phyloP scores from a whole-genome alignment of 2,888 invertebrate genomes.

The Polyommatus iphigenia region DNA sequence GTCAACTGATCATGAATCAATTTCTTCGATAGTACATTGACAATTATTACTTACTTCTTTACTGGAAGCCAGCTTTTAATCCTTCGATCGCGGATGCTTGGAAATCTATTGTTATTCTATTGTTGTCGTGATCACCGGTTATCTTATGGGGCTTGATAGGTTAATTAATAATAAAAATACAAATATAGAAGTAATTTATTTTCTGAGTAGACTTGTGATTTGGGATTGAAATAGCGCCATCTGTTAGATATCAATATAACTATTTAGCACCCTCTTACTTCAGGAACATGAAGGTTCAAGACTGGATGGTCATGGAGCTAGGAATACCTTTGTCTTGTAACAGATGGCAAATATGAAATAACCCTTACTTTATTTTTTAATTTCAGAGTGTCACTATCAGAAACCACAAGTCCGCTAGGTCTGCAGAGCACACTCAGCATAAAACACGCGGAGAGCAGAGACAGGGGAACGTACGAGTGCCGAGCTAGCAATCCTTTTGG shows the following conservation, averaged over 20 bases:
- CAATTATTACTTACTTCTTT: no score
- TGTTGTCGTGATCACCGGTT: no score
- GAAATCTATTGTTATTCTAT: no score
- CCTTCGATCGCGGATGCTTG: no score
- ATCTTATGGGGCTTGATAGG: no score
- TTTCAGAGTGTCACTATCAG: constrained; percentile 67
- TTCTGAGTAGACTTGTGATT: background rate
- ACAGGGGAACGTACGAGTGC: constrained; percentile 71
- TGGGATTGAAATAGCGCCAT: constrained; percentile 34
- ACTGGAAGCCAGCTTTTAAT: no score
- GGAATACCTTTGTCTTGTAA: background rate
- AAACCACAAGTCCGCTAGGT: constrained; percentile 62
- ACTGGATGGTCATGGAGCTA: background rate
- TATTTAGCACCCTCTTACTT: background rate
- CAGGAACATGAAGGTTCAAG: background rate
- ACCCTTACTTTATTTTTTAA: constrained; percentile 33
- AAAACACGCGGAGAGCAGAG: constrained; percentile 66
- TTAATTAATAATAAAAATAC: no score
- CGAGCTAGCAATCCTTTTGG: constrained; percentile 73
- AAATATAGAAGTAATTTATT: no score
- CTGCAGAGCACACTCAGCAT: constrained; percentile 63
- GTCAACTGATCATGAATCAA: no score
- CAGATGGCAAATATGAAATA: constrained; percentile 37
- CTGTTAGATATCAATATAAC: constrained; percentile 13
- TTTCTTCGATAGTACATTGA: no score